A percentile compares a stretch with the other conserved stretches of the same genome.
Evolutionary conservation across 1,140 invertebrate species (phyloP).

Genomic region (Ooceraea biroi): DNA sequence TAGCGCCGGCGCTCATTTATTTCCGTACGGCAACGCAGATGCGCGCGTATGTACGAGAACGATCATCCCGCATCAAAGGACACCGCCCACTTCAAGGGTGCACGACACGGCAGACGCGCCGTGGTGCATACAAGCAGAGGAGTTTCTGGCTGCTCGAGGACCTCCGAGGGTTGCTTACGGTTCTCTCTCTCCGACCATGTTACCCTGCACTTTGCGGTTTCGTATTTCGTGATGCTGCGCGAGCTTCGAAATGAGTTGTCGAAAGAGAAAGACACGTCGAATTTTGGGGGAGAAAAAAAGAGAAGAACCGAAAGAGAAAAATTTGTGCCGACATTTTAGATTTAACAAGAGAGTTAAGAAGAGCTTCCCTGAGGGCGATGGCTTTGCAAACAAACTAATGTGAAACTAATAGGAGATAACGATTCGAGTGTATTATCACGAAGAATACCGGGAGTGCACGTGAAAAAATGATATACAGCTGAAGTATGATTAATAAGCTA

Average conservation of each 20-base stretch:
- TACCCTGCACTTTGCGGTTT: slow-evolving; percentile 42
- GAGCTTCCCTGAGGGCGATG: not conserved
- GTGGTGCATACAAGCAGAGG: not conserved
- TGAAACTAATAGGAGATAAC: slow-evolving; percentile 20
- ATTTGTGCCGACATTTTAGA: too few species aligned
- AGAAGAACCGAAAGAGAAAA: not conserved
- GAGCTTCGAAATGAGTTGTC: not conserved
- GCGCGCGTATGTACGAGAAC: slow-evolving; percentile 26
- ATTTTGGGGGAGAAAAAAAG: not conserved
- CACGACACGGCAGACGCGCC: slow-evolving; percentile 14
- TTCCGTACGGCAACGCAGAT: slow-evolving; percentile 26
- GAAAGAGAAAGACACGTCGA: not conserved
- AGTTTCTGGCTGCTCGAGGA: slow-evolving; percentile 30
- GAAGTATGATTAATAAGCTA: slow-evolving; percentile 19
- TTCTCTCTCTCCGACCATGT: slow-evolving; percentile 20
- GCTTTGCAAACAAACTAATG: not conserved
- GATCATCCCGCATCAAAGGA: slow-evolving; percentile 42
- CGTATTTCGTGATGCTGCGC: slow-evolving; percentile 15
- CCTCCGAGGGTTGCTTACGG: slow-evolving; percentile 27
- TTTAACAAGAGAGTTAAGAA: not conserved
- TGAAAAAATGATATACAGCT: slow-evolving; percentile 28
- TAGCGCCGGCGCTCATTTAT: slow-evolving; percentile 62
- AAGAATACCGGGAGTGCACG: not conserved
- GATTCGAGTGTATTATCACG: not conserved
- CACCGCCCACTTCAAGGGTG: slow-evolving; percentile 38